These are phyloP conservation scores for Eumeta japonica DNA, from an alignment of 1,140 invertebrate genomes.

Conservation along the genomic window DNA sequence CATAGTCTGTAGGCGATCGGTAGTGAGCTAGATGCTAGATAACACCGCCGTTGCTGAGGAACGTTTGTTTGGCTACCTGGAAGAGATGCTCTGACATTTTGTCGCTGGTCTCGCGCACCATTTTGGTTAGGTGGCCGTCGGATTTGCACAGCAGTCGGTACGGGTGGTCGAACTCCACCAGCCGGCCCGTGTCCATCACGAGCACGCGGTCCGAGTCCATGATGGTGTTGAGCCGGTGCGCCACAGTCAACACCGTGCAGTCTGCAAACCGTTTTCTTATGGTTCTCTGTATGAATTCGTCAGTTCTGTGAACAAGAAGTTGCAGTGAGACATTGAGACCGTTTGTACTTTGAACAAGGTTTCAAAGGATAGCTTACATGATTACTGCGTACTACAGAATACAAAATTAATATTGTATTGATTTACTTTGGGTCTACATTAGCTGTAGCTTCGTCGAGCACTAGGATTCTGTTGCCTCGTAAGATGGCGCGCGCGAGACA, in stretches of 20 bases:
- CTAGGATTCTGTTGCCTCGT: slow-evolving; percentile 68
- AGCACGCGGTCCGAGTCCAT: slow-evolving; percentile 77
- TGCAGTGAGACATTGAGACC: background rate
- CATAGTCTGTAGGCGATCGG: no score
- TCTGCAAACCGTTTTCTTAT: slow-evolving; percentile 62
- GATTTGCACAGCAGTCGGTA: slow-evolving; percentile 61
- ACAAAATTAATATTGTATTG: background rate
- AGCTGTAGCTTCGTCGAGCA: slow-evolving; percentile 71
- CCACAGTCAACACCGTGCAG: slow-evolving; percentile 77
- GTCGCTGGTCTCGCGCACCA: slow-evolving; percentile 69
- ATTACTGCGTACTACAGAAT: background rate
- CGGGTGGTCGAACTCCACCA: slow-evolving; percentile 64
- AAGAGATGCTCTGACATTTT: slow-evolving; percentile 47
- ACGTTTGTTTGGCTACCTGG: slow-evolving; percentile 45
- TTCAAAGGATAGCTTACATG: background rate
- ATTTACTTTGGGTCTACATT: slow-evolving; percentile 64
- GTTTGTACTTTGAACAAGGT: background rate
- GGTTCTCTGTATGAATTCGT: slow-evolving; percentile 64
- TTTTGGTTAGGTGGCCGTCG: slow-evolving; percentile 64
- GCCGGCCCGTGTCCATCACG: slow-evolving; percentile 68
- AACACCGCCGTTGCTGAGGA: slow-evolving; percentile 35
- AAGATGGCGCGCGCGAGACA: slow-evolving; percentile 73
- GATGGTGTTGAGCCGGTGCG: slow-evolving; percentile 80
- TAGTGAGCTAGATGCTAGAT: no score
- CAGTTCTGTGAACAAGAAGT: slow-evolving; percentile 54